A percentile compares a stretch with the other conserved stretches of the same genome.
Evolutionary conservation across 2,797 vertebrate genomes (phyloP).

Genomic region (Eurystomus glaucurus): DNA sequence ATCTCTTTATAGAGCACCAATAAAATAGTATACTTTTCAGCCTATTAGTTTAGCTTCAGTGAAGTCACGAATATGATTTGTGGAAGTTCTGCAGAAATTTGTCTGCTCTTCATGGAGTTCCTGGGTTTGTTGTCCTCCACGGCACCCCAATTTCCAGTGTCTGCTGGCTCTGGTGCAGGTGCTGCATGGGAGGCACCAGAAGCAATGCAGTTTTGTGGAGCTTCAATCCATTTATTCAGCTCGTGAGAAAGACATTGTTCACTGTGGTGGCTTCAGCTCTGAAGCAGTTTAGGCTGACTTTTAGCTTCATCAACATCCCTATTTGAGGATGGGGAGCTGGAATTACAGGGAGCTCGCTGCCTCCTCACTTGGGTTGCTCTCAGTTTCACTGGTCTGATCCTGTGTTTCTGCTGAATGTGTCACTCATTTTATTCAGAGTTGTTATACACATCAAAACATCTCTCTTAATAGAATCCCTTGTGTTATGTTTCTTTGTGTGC

Average conservation of each 20-base stretch:
- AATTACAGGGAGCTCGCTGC: background rate
- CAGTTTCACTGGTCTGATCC: background rate
- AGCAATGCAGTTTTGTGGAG: background rate
- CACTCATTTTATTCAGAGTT: background rate
- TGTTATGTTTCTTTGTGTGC: conserved; percentile 48
- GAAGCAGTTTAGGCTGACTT: background rate
- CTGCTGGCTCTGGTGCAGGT: background rate
- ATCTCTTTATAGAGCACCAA: background rate
- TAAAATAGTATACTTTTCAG: conserved; percentile 8
- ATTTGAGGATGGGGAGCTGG: background rate
- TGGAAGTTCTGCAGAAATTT: background rate
- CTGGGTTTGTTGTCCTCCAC: background rate
- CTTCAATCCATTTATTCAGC: background rate
- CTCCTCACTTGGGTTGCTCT: background rate
- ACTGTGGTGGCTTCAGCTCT: background rate
- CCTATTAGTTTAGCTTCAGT: conserved; percentile 52
- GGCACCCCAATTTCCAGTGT: background rate
- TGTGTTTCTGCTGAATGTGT: background rate
- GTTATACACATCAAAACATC: background rate
- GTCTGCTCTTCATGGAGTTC: background rate
- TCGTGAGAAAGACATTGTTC: background rate
- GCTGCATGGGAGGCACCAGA: background rate
- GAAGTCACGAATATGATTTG: background rate
- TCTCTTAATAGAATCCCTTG: conserved; percentile 38
- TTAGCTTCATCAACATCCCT: background rate